A percentile compares a stretch with the other conserved stretches of the same genome.
Evolutionary conservation across 2,888 invertebrate species (phyloP).

Genomic region (Neocrepidodera transversa): DNA sequence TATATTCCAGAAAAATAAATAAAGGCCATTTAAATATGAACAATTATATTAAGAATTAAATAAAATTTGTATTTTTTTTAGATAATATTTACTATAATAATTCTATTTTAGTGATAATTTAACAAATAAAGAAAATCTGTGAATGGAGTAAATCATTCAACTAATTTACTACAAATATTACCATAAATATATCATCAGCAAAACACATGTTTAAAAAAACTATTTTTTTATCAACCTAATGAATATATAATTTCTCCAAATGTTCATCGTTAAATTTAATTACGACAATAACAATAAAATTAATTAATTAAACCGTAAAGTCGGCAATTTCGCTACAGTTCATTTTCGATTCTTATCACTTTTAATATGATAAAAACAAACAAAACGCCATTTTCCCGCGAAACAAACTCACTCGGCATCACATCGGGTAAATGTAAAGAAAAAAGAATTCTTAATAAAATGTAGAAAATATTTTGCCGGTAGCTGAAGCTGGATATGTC

Average conservation of each 20-base stretch:
- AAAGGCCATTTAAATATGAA: too few relatives aligned
- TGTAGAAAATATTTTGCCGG: conserved; percentile 49
- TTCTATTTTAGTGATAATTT: too few relatives aligned
- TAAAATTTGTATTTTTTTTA: too few relatives aligned
- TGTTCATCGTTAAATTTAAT: conserved; percentile 27
- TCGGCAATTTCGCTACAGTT: conserved; percentile 33
- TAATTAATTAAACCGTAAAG: conserved; percentile 39
- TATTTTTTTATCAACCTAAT: background rate
- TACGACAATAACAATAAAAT: conserved; percentile 34
- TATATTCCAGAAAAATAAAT: too few relatives aligned
- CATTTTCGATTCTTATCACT: conserved; percentile 38
- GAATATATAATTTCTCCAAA: conserved; percentile 10
- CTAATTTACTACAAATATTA: too few relatives aligned
- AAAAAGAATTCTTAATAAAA: conserved; percentile 36
- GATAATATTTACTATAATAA: too few relatives aligned
- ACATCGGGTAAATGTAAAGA: conserved; percentile 19
- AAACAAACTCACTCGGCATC: conserved; percentile 19
- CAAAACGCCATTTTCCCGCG: conserved; percentile 27
- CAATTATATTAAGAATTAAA: too few relatives aligned
- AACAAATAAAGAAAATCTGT: too few relatives aligned
- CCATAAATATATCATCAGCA: background rate
- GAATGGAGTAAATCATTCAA: too few relatives aligned
- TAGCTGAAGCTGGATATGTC: conserved; percentile 49
- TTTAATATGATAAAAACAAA: conserved; percentile 27
- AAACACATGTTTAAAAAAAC: background rate